Evolutionary conservation across 1,140 invertebrate species (phyloP).

Genomic region (Bombus sibiricus): DNA sequence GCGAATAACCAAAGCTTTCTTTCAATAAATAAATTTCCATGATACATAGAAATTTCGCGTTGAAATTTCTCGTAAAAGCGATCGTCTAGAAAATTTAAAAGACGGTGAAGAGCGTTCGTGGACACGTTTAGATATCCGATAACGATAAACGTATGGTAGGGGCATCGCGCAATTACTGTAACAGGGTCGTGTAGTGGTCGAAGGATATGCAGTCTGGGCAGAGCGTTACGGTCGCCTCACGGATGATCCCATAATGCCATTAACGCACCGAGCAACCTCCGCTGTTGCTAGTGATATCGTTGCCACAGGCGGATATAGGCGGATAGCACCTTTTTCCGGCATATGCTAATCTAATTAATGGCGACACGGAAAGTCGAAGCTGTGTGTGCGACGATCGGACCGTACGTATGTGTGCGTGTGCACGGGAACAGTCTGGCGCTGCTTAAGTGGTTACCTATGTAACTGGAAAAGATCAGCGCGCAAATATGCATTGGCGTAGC

Average conservation of each 20-base stretch:
- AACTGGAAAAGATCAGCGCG: constrained; percentile 36
- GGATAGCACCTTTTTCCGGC: constrained; percentile 60
- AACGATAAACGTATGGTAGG: background rate
- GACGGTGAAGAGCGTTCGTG: background rate
- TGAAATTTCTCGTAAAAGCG: background rate
- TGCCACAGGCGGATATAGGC: constrained; percentile 39
- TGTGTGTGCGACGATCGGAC: background rate
- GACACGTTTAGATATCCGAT: background rate
- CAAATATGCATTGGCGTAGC: constrained; percentile 9
- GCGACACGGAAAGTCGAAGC: constrained; percentile 34
- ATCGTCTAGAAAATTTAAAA: background rate
- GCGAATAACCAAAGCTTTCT: background rate
- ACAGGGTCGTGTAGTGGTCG: background rate
- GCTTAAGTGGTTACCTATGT: constrained; percentile 39
- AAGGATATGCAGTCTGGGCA: background rate
- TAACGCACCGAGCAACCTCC: constrained; percentile 34
- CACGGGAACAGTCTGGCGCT: background rate
- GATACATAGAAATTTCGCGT: no score
- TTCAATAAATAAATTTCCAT: background rate
- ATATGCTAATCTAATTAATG: constrained; percentile 68
- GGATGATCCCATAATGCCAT: constrained; percentile 52
- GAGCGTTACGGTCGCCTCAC: background rate
- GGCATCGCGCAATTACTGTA: background rate
- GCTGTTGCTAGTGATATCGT: constrained; percentile 35
- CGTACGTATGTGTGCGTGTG: background rate